Percentiles rank a stretch among this genome's conserved stretches.
Evolutionary conservation across 2,888 invertebrate genomes (phyloP).

Genomic region (Bursaphelenchus okinawaensis): DNA sequence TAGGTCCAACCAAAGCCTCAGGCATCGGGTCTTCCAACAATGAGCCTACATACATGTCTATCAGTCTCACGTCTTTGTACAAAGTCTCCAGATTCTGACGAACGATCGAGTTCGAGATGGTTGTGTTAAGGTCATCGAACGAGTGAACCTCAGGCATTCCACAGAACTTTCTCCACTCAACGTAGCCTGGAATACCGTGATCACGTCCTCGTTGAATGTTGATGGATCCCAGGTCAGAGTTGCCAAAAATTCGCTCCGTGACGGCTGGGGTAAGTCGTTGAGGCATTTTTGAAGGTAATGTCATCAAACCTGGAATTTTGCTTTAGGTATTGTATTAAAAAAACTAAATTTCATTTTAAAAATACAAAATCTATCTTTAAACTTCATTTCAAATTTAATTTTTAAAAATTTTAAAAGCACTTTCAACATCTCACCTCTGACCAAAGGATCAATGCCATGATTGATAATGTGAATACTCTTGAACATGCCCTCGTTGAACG

Average conservation of each 20-base stretch:
- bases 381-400: background rate
- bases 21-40: conserved; percentile 60
- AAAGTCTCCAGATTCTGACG: conserved; percentile 73
- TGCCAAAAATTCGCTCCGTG: conserved; percentile 76
- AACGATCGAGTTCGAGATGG: conserved; percentile 72
- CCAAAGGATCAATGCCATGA: conserved; percentile 83
- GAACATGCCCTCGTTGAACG: conserved; percentile 48
- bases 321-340: no score
- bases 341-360: no score
- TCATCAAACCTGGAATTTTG: conserved; percentile 78
- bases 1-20: conserved; percentile 62
- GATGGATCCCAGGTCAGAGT: conserved; percentile 81
- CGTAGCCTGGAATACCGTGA: conserved; percentile 79
- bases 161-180: conserved; percentile 79
- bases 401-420: no score
- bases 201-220: conserved; percentile 90
- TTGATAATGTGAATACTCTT: conserved; percentile 31
- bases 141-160: conserved; percentile 61
- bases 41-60: conserved; percentile 63
- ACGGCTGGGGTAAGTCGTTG: conserved; percentile 80
- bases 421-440: conserved; percentile 78
- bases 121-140: conserved; percentile 71
- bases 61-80: conserved; percentile 64
- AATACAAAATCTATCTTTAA: no score
- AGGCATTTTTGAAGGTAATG: conserved; percentile 73